These are phyloP conservation scores for Sylvia atricapilla DNA, from an alignment of 2,113 vertebrate species.

Conservation along the genomic window DNA sequence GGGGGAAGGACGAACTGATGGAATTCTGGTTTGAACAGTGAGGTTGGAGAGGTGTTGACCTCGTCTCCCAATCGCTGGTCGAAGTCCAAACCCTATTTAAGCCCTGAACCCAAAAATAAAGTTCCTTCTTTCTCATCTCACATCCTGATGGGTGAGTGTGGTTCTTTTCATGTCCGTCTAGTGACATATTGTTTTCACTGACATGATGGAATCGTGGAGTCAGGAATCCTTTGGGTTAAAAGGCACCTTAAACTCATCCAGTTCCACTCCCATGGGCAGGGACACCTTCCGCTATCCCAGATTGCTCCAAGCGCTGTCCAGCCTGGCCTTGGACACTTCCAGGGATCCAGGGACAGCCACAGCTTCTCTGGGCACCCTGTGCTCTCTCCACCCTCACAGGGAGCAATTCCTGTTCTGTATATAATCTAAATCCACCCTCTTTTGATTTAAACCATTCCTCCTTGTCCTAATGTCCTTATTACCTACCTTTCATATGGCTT, in stretches of 20 bases:
- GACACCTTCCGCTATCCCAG: background rate
- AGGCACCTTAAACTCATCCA: background rate
- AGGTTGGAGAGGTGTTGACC: no score
- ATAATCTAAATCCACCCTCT: background rate
- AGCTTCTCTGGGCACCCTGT: background rate
- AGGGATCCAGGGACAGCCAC: background rate
- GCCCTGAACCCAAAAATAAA: no score
- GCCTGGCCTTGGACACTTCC: background rate
- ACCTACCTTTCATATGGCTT: background rate
- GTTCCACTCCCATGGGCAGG: background rate
- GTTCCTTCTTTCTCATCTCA: no score
- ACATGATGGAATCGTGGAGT: background rate
- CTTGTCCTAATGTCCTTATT: background rate
- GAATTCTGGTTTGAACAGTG: no score
- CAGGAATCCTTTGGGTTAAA: background rate
- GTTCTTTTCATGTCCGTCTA: no score
- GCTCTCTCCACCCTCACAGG: background rate
- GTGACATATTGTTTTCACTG: background rate
- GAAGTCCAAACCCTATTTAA: no score
- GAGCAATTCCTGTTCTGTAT: background rate
- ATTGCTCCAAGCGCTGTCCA: fast-evolving
- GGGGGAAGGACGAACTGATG: no score
- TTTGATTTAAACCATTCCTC: background rate
- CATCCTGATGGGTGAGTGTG: no score
- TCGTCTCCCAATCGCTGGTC: no score